These are phyloP conservation scores for Scophthalmus maximus DNA, from an alignment of 2,113 vertebrate species.

Conservation along the genomic window DNA sequence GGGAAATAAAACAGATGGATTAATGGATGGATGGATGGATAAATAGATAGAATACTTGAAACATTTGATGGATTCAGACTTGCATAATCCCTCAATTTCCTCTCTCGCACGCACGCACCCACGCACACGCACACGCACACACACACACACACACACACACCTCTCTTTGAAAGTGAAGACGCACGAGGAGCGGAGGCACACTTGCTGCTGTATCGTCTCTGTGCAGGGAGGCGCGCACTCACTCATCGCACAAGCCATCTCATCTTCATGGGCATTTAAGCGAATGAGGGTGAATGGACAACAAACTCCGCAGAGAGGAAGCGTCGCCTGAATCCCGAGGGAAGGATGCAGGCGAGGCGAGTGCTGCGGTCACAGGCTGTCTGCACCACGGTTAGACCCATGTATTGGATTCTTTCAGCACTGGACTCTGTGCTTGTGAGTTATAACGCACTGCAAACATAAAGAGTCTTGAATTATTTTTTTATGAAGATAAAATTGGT, in stretches of 20 bases:
- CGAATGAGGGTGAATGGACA: constrained; percentile 72
- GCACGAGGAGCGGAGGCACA: constrained; percentile 38
- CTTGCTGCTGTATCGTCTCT: constrained; percentile 63
- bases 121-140: no score
- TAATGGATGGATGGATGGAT: neutral
- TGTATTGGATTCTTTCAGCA: neutral
- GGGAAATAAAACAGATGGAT: constrained; percentile 5
- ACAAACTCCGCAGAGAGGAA: constrained; percentile 69
- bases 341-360: constrained; percentile 60
- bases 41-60: neutral
- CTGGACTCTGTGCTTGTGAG: neutral
- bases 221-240: constrained; percentile 46
- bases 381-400: neutral
- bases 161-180: constrained; percentile 59
- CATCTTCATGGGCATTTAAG: constrained; percentile 82
- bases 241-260: constrained; percentile 72
- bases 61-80: no score
- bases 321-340: constrained; percentile 40
- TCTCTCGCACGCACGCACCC: no score
- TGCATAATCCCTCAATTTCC: no score
- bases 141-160: neutral
- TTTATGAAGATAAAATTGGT: no score
- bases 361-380: constrained; percentile 18
- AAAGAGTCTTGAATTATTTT: neutral
- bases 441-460: neutral